Evolutionary conservation across 2,797 vertebrate genomes (phyloP).

Genomic region (Miichthys miiuy): DNA sequence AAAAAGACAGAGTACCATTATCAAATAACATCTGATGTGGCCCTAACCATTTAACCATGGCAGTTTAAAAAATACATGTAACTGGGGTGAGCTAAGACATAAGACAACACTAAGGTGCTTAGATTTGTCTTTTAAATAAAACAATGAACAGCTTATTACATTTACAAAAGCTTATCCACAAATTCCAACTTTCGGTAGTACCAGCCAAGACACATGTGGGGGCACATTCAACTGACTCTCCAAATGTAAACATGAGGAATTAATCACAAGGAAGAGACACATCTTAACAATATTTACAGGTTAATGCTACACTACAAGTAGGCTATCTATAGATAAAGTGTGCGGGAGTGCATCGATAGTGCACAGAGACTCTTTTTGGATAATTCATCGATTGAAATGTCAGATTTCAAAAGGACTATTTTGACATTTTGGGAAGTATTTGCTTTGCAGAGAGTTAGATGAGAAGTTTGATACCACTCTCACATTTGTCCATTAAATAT

Average conservation of each 20-base stretch:
- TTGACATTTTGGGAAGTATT: slow-evolving; percentile 23
- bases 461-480: background rate
- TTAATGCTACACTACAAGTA: slow-evolving; percentile 61
- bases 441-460: background rate
- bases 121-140: slow-evolving; percentile 62
- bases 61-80: slow-evolving; percentile 58
- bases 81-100: slow-evolving; percentile 52
- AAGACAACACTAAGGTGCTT: slow-evolving; percentile 76
- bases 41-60: slow-evolving; percentile 55
- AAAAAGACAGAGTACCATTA: slow-evolving; percentile 60
- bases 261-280: slow-evolving; percentile 64
- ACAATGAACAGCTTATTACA: slow-evolving; percentile 71
- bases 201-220: slow-evolving; percentile 65
- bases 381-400: slow-evolving; percentile 41
- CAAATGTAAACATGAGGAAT: slow-evolving; percentile 79
- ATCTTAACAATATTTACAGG: slow-evolving; percentile 77
- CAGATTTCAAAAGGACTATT: slow-evolving; percentile 24
- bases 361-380: slow-evolving; percentile 54
- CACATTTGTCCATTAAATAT: background rate
- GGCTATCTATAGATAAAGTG: slow-evolving; percentile 58
- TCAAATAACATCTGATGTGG: slow-evolving; percentile 58
- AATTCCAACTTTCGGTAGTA: slow-evolving; percentile 70
- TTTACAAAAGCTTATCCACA: slow-evolving; percentile 75
- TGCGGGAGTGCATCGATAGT: slow-evolving; percentile 55
- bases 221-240: slow-evolving; percentile 72